A percentile compares a stretch with the other conserved stretches of the same genome.
Conservation (phyloP, 2,888 invertebrate genomes). For the Octonoba sinensis region DNA sequence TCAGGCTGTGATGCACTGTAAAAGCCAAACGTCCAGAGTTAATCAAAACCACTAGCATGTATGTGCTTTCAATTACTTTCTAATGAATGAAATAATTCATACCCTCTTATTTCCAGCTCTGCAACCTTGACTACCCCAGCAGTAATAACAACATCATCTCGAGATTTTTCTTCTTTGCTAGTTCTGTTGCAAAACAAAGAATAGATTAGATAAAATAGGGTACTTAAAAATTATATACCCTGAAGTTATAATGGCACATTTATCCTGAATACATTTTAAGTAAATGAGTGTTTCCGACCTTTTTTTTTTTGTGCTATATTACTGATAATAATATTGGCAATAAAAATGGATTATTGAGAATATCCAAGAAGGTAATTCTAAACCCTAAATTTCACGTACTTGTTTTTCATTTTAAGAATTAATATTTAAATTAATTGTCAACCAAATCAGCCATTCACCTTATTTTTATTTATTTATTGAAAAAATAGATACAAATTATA, state of each 20-base stretch:
- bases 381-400: too few species aligned
- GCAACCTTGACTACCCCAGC: constrained; percentile 70
- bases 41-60: not conserved
- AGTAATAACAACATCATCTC: constrained; percentile 67
- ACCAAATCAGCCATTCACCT: too few species aligned
- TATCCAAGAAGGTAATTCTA: too few species aligned
- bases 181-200: constrained; percentile 67
- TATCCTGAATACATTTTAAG: not conserved
- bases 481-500: too few species aligned
- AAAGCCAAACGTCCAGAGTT: not conserved
- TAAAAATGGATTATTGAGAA: too few species aligned
- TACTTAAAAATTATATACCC: not conserved
- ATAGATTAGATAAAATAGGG: not conserved
- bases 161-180: constrained; percentile 68
- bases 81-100: constrained; percentile 54
- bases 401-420: too few species aligned
- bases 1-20: constrained; percentile 76
- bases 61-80: not conserved
- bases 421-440: too few species aligned
- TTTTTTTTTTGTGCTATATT: not conserved
- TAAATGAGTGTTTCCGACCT: not conserved
- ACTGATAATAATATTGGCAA: too few species aligned
- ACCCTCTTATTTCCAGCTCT: constrained; percentile 70
- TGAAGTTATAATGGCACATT: not conserved
- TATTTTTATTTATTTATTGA: too few species aligned